A percentile compares a stretch with the other conserved stretches of the same genome.
Evolutionary conservation across 64 coral and sea anemone species (phyloP).

Genomic region (Acropora yongei): DNA sequence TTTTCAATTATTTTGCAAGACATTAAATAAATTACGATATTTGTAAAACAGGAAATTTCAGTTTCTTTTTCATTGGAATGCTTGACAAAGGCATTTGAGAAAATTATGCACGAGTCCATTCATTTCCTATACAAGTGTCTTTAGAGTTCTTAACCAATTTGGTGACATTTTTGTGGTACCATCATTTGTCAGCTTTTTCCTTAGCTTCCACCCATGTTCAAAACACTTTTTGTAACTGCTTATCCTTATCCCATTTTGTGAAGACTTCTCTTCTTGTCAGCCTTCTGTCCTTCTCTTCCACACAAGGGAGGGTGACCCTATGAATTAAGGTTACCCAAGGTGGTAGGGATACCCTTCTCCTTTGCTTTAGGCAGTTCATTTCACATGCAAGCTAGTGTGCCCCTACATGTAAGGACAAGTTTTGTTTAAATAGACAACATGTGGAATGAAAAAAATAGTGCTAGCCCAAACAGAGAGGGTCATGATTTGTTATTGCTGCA

Average conservation of each 20-base stretch:
- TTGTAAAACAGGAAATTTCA: too few species aligned
- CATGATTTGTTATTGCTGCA: too few species aligned
- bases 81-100: too few species aligned
- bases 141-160: neutral
- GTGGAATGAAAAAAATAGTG: too few species aligned
- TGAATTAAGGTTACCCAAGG: neutral
- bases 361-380: neutral
- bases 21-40: too few species aligned
- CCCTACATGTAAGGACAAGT: neutral
- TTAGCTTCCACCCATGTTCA: neutral
- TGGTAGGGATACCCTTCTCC: neutral
- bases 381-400: neutral
- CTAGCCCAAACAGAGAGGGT: too few species aligned
- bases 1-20: too few species aligned
- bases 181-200: neutral
- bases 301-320: neutral
- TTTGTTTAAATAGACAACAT: neutral
- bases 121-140: neutral
- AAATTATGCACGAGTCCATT: neutral
- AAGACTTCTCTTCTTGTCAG: neutral
- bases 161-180: neutral
- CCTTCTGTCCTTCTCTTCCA: neutral
- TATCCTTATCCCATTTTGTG: neutral
- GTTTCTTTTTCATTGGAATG: too few species aligned
- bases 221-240: neutral